These are phyloP conservation scores for Pterophyllum scalare DNA, from an alignment of 2,113 vertebrate genomes.

Conservation along the genomic window DNA sequence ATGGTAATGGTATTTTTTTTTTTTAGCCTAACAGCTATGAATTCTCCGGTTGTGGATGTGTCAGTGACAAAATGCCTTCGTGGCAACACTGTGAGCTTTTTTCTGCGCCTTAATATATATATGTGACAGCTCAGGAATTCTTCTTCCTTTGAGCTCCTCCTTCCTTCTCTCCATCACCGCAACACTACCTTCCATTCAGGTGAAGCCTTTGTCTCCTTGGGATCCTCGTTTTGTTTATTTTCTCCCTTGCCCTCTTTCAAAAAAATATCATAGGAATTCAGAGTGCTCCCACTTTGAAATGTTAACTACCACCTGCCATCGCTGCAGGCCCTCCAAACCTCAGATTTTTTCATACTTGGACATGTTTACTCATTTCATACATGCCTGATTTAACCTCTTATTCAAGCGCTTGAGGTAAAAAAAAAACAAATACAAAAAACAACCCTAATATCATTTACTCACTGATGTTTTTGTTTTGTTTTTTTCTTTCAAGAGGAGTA, in stretches of 20 bases:
- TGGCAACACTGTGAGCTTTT: constrained; percentile 57
- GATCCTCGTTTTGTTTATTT: constrained; percentile 51
- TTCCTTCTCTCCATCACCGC: constrained; percentile 16
- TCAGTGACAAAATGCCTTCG: constrained; percentile 73
- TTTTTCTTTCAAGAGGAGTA: not conserved
- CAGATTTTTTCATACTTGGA: not conserved
- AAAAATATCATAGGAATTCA: constrained; percentile 48
- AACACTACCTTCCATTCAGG: constrained; percentile 41
- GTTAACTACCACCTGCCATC: constrained; percentile 70
- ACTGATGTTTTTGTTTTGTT: not conserved
- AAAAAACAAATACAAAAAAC: not conserved
- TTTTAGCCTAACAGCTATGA: constrained; percentile 54
- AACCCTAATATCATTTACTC: constrained; percentile 52
- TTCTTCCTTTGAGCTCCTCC: constrained; percentile 21
- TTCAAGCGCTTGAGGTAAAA: not conserved
- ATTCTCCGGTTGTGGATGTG: constrained; percentile 53
- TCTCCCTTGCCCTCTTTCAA: not conserved
- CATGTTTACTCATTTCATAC: constrained; percentile 20
- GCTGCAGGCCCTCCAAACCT: constrained; percentile 27
- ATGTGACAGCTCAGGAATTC: constrained; percentile 41
- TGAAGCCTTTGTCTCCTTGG: constrained; percentile 39
- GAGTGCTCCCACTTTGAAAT: constrained; percentile 58
- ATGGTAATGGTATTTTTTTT: constrained; percentile 62
- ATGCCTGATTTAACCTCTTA: constrained; percentile 39
- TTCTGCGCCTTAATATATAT: constrained; percentile 39